phyloP scores from a whole-genome alignment of 2,888 invertebrate genomes.

The Drosophila testacea region DNA sequence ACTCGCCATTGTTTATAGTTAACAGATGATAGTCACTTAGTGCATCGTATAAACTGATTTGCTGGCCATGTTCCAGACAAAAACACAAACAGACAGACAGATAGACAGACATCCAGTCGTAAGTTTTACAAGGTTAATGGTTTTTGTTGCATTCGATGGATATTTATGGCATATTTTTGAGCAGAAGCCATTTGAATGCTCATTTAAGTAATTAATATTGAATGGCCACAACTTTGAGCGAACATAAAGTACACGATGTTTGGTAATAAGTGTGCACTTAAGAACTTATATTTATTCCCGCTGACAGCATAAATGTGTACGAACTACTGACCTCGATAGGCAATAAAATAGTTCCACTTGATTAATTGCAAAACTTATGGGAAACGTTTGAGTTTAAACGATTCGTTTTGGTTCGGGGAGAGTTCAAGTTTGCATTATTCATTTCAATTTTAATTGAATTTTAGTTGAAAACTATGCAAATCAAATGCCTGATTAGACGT shows the following conservation, averaged over 20 bases:
- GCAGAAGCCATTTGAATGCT: slow-evolving; percentile 35
- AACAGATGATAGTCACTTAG: slow-evolving; percentile 27
- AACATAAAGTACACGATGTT: slow-evolving; percentile 51
- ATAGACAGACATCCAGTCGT: slow-evolving; percentile 2
- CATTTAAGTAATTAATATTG: slow-evolving; percentile 61
- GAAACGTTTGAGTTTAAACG: slow-evolving; percentile 33
- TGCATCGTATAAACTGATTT: slow-evolving; percentile 20
- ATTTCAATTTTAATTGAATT: slow-evolving; percentile 3
- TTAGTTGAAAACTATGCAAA: slow-evolving; percentile 63
- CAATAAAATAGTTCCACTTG: slow-evolving; percentile 53
- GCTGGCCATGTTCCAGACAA: slow-evolving; percentile 19
- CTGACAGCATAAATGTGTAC: slow-evolving; percentile 64
- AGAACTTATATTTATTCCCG: slow-evolving; percentile 42
- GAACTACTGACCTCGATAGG: slow-evolving; percentile 35
- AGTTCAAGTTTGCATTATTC: slow-evolving; percentile 21
- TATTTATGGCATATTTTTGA: slow-evolving; percentile 29
- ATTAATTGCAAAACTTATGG: slow-evolving; percentile 64
- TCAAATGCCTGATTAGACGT: slow-evolving; percentile 58
- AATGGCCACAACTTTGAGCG: slow-evolving; percentile 39
- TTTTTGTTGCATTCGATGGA: slow-evolving; percentile 28
- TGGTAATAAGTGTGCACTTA: slow-evolving; percentile 65
- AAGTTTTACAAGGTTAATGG: slow-evolving; percentile 33
- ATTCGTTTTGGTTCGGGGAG: slow-evolving; percentile 29
- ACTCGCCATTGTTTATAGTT: slow-evolving; percentile 28
- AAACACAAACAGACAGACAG: slow-evolving; percentile 1